These are phyloP conservation scores for Bubalus kerabau DNA, from an alignment of 2,113 vertebrate genomes.

Conservation along the genomic window DNA sequence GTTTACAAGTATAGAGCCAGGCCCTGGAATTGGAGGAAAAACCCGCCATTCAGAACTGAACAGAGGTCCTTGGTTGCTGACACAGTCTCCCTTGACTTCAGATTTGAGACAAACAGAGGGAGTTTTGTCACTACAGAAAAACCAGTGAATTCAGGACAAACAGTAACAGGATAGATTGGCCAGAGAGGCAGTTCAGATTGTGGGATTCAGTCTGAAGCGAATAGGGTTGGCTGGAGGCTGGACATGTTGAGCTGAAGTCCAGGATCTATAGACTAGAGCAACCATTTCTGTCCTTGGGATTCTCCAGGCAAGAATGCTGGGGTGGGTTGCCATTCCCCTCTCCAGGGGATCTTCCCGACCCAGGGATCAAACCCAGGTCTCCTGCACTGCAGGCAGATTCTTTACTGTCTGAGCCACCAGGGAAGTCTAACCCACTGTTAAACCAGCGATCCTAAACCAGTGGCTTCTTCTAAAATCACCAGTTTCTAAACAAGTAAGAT, in stretches of 20 bases:
- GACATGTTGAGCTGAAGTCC: not conserved
- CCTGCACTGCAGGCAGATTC: not conserved
- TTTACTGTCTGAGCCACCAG: not conserved
- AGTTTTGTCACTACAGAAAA: not conserved
- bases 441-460: not conserved
- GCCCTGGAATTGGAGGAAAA: not conserved
- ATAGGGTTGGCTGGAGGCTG: not conserved
- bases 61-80: not conserved
- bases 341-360: not conserved
- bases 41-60: not conserved
- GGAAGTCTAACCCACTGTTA: not conserved
- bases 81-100: not conserved
- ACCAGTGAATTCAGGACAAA: not conserved
- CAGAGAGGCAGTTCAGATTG: not conserved
- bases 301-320: not conserved
- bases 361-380: not conserved
- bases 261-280: not conserved
- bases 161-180: not conserved
- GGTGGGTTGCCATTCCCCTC: not conserved
- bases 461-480: not conserved
- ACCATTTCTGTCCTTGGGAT: not conserved
- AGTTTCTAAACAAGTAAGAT: not conserved
- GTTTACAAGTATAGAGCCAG: not conserved
- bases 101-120: not conserved
- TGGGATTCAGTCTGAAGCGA: not conserved